Conservation (phyloP, 2,797 vertebrate species). For the Sebastes steindachneri region DNA sequence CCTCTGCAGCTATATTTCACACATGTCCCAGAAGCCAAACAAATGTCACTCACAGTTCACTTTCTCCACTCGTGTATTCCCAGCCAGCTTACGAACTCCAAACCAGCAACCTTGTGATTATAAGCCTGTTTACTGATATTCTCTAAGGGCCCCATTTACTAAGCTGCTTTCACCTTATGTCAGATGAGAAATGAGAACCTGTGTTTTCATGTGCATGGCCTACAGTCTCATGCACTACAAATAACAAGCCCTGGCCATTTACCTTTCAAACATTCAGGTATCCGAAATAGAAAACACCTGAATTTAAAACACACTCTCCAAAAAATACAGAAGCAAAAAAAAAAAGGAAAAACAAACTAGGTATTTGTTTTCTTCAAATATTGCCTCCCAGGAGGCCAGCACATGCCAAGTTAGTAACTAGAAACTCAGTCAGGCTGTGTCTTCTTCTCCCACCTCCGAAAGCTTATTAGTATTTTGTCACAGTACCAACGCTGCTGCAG, state of each 20-base stretch:
- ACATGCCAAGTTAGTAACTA: slow-evolving; percentile 46
- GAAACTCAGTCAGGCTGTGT: slow-evolving; percentile 33
- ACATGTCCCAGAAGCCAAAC: slow-evolving; percentile 8
- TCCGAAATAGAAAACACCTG: slow-evolving; percentile 6
- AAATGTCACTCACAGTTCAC: background rate
- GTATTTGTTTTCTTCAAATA: slow-evolving; percentile 38
- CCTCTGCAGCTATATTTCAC: slow-evolving; percentile 8
- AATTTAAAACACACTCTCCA: background rate
- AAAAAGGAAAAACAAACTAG: slow-evolving; percentile 1
- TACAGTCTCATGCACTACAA: background rate
- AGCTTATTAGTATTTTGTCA: slow-evolving; percentile 73
- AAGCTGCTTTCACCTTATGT: slow-evolving; percentile 18
- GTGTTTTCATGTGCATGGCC: background rate
- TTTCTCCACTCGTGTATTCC: background rate
- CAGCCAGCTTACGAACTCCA: slow-evolving; percentile 10
- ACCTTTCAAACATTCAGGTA: slow-evolving; percentile 8
- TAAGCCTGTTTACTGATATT: slow-evolving; percentile 32
- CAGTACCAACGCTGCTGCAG: slow-evolving; percentile 57
- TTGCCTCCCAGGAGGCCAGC: slow-evolving; percentile 33
- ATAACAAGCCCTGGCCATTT: background rate
- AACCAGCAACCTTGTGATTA: slow-evolving; percentile 27
- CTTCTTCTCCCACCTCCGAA: slow-evolving; percentile 43
- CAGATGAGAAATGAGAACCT: slow-evolving; percentile 26
- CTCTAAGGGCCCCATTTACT: slow-evolving; percentile 17
- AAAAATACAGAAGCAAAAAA: background rate